These are phyloP conservation scores for Mustela lutreola DNA, from an alignment of 2,113 vertebrate species.

Conservation along the genomic window DNA sequence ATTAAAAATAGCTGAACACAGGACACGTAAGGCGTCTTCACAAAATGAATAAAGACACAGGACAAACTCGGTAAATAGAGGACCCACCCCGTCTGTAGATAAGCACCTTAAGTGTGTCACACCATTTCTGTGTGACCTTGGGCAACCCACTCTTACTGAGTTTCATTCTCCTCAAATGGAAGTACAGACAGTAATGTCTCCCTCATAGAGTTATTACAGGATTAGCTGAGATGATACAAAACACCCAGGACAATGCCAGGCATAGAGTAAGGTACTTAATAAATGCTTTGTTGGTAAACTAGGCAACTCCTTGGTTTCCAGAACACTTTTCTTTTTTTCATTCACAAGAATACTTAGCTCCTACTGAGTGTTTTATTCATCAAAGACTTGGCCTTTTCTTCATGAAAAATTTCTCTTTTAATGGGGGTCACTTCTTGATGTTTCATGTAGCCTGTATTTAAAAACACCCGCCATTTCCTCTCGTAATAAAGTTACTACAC, in stretches of 20 bases:
- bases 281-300: neutral
- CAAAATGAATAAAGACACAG: neutral
- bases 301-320: neutral
- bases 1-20: neutral
- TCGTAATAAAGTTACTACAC: conserved; percentile 59
- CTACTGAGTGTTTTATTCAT: conserved; percentile 36
- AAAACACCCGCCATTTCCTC: neutral
- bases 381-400: conserved; percentile 55
- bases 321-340: neutral
- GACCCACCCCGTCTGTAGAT: rapidly evolving
- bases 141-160: neutral
- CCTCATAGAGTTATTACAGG: neutral
- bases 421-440: conserved; percentile 51
- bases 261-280: neutral
- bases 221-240: neutral
- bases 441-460: conserved; percentile 62
- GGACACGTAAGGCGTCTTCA: neutral
- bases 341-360: conserved; percentile 50
- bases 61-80: neutral
- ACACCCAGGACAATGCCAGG: neutral
- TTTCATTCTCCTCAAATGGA: neutral
- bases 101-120: neutral
- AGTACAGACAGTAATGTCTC: neutral
- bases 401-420: conserved; percentile 64
- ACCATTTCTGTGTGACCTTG: neutral